Base-by-base conservation (phyloP, 2,888 invertebrate genomes). In the Hypselothyrea guttata region DNA sequence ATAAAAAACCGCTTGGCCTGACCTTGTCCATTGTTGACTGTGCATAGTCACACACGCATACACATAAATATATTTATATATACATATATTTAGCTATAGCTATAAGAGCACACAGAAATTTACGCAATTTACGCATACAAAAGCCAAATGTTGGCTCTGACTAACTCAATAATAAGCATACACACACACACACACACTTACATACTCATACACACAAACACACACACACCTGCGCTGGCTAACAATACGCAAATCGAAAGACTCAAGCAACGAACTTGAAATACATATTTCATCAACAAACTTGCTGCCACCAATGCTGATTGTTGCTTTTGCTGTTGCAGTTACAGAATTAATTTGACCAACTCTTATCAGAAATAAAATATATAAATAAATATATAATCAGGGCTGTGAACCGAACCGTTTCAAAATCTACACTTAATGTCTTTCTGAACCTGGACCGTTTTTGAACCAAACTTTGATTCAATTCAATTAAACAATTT, bases 251-350 rank as follows among this genome's bases (percentile, higher is more conserved):
- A 75, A 84, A 72, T 77, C 68, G 68, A 77, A 84, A 84, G 79
- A 82, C 79, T 73, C 69, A 70, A 71, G 64, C 82, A 74, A 79
- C 85, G 79, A 85, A 85, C 84, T 84, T 84, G 82, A 84, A 79
- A 73, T 47, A 64, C n/a, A n/a, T 64, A 72, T 81, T 81, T 84
- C 71, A 65, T 81, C 78, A 79, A 60, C 65, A 47, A 44, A 12
- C 35, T 48, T 16, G 30, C 54, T 45, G 41, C 3, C 22, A 22
- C 5, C 5, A 22, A 22, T n/a, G 38, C 46, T 63, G 48, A 52
- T 47, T 35, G 35, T 40, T 51, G 38, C 35, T 44, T 61, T 46
- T 64, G 34, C 62, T 56, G 57, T 52, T 38, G 47, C 56, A 49
- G 56, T 70, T 71, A 66, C 68, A 73, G 78, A 79, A 74, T 75